Conservation (phyloP, 1,140 invertebrate species). For the Zaprionus nigranus region DNA sequence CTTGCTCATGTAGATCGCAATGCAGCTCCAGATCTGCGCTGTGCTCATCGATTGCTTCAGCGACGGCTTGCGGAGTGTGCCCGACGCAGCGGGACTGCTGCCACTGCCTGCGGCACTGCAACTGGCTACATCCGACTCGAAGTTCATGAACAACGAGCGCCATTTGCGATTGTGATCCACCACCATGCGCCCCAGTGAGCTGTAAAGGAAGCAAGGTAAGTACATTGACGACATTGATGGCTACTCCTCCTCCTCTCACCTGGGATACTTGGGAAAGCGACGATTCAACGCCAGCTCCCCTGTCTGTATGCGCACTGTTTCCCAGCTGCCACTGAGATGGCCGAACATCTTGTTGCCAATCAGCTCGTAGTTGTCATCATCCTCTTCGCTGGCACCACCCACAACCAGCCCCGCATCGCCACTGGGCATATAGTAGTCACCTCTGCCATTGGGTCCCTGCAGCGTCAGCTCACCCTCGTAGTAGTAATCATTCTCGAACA, state of each 20-base stretch:
- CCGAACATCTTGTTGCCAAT: conserved; percentile 85
- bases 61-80: conserved; percentile 50
- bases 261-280: conserved; percentile 86
- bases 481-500: conserved; percentile 94
- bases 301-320: conserved; percentile 91
- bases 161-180: conserved; percentile 75
- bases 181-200: conserved; percentile 60
- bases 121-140: conserved; percentile 72
- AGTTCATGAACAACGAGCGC: conserved; percentile 75
- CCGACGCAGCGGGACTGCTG: conserved; percentile 19
- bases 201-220: conserved; percentile 12
- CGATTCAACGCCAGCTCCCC: conserved; percentile 90
- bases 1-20: conserved; percentile 88
- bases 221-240: background rate
- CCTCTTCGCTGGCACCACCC: conserved; percentile 43
- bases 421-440: conserved; percentile 90
- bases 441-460: conserved; percentile 88
- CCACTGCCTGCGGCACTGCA: conserved; percentile 31
- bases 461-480: conserved; percentile 94
- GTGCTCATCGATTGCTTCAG: conserved; percentile 51
- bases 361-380: conserved; percentile 60
- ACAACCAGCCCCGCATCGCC: conserved; percentile 45
- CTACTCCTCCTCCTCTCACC: conserved; percentile 84
- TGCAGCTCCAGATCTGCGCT: conserved; percentile 74
- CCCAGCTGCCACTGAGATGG: conserved; percentile 90